phyloP scores from a whole-genome alignment of 2,888 invertebrate genomes.

The Drosophila mulleri region DNA sequence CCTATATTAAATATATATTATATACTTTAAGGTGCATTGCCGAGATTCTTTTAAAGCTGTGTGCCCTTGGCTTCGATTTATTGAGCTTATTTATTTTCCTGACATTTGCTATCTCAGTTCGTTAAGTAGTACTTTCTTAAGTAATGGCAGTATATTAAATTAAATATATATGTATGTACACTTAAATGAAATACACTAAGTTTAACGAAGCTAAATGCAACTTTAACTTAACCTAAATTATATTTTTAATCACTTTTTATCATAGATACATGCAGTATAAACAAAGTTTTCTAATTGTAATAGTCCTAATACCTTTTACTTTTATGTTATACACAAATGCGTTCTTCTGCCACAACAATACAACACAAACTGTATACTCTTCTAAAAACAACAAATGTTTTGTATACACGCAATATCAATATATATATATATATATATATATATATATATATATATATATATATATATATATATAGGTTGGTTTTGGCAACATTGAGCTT shows the following conservation, averaged over 20 bases:
- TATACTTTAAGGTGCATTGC: slow-evolving; percentile 21
- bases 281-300: background rate
- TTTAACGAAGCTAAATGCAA: background rate
- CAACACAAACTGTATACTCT: slow-evolving; percentile 36
- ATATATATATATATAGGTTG: slow-evolving; percentile 84
- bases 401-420: slow-evolving; percentile 14
- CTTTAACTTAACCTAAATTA: slow-evolving; percentile 1
- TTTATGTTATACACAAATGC: slow-evolving; percentile 65
- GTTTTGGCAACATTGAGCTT: slow-evolving; percentile 88
- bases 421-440: slow-evolving; percentile 21
- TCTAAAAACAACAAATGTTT: slow-evolving; percentile 31
- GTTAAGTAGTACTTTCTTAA: background rate
- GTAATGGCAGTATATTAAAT: background rate
- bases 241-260: slow-evolving; percentile 3
- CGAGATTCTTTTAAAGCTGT: slow-evolving; percentile 19
- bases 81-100: slow-evolving; percentile 30
- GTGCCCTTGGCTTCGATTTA: slow-evolving; percentile 33
- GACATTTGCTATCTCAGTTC: slow-evolving; percentile 33
- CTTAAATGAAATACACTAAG: background rate
- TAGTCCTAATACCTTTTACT: slow-evolving; percentile 54
- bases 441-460: slow-evolving; percentile 17
- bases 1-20: background rate
- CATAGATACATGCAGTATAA: slow-evolving; percentile 14
- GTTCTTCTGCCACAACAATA: slow-evolving; percentile 46
- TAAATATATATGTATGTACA: no score